phyloP scores from a whole-genome alignment of 2,113 vertebrate species.

The Cyanistes caeruleus region DNA sequence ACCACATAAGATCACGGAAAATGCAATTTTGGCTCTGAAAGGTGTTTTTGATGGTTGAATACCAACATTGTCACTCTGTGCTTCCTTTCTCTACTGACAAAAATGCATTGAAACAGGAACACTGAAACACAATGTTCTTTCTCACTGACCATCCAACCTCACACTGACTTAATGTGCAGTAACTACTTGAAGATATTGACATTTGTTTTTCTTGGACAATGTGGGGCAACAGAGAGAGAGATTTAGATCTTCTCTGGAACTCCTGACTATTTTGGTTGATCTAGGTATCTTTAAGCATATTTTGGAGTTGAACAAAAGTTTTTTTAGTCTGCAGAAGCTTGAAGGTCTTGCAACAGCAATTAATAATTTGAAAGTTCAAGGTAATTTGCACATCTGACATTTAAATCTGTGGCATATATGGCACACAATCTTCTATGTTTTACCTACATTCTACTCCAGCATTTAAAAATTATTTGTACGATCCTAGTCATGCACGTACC shows the following conservation, averaged over 20 bases:
- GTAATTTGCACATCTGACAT: neutral
- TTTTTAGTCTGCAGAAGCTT: neutral
- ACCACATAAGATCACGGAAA: constrained; percentile 34
- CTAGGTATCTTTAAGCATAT: neutral
- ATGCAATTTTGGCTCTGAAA: constrained; percentile 36
- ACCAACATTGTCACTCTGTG: neutral
- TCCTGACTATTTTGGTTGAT: neutral
- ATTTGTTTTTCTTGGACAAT: neutral
- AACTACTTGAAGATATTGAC: neutral
- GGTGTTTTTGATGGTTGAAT: constrained; percentile 21
- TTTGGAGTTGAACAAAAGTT: neutral
- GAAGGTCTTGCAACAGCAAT: neutral
- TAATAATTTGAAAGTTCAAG: neutral
- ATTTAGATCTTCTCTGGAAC: neutral
- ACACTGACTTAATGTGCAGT: neutral
- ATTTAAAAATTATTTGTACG: neutral
- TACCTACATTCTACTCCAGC: neutral
- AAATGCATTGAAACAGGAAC: neutral
- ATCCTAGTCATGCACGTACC: neutral
- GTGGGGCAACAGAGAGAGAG: neutral
- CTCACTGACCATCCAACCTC: neutral
- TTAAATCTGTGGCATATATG: neutral
- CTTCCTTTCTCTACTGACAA: constrained; percentile 34
- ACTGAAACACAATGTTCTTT: neutral
- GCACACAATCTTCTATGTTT: neutral